These are phyloP conservation scores for Flabesymbios commensalis DNA, from an alignment of 2,888 invertebrate genomes.

Conservation along the genomic window DNA sequence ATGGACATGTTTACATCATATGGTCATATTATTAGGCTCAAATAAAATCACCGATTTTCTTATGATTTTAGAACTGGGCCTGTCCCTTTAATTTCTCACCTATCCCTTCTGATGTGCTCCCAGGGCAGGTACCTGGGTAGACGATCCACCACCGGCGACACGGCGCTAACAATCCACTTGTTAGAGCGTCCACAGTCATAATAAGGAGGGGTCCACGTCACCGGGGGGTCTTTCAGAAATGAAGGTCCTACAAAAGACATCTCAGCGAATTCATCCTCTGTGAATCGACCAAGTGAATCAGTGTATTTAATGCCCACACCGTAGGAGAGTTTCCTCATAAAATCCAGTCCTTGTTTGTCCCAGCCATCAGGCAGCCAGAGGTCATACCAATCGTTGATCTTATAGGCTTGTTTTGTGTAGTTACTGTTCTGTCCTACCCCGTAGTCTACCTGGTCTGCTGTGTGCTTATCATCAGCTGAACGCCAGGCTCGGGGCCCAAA, in stretches of 20 bases:
- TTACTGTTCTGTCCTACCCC: conserved; percentile 79
- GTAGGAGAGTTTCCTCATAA: conserved; percentile 45
- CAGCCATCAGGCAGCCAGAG: conserved; percentile 89
- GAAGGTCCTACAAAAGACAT: conserved; percentile 58
- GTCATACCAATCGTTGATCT: conserved; percentile 92
- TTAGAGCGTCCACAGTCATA: conserved; percentile 95
- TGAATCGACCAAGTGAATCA: conserved; percentile 53
- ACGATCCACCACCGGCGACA: conserved; percentile 92
- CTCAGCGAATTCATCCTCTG: conserved; percentile 43
- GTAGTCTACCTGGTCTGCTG: conserved; percentile 68
- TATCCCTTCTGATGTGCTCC: conserved; percentile 48
- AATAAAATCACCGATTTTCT: too few relatives aligned
- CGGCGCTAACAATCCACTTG: conserved; percentile 93
- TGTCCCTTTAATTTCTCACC: too few relatives aligned
- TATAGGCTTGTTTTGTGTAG: conserved; percentile 87
- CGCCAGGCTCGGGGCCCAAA: conserved; percentile 90
- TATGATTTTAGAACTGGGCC: too few relatives aligned
- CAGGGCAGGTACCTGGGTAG: conserved; percentile 70
- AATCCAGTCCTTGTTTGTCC: conserved; percentile 69
- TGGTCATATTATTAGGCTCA: too few relatives aligned
- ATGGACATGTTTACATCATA: too few relatives aligned
- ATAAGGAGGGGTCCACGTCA: conserved; percentile 92
- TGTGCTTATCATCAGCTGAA: conserved; percentile 69
- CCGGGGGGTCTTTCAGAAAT: too few relatives aligned
- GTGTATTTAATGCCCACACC: conserved; percentile 54